Base-by-base conservation (phyloP, 2,888 invertebrate species). In the Cephus runcator region DNA sequence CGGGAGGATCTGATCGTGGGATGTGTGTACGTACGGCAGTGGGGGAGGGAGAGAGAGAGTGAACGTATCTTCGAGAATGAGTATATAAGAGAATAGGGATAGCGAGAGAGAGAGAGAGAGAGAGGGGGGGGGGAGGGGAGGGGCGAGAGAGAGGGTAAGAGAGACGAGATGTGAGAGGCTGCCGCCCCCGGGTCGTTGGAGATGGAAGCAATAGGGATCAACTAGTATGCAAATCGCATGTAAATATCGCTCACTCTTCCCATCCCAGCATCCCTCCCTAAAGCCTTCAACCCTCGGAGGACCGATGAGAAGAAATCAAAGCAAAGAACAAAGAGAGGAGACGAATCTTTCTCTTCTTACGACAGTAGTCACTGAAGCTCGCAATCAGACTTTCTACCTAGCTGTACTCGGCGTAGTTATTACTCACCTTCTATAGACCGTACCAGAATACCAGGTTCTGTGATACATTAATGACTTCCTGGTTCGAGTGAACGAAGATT, bases 191-290 rank as follows among this genome's bases (percentile, higher is more conserved):
- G 86, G 88, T 91, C 87, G 90, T 89, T 90, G 88, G 89, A 91
- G 89, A 90, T 91, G 90, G 91, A 90, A 91, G 91, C 91, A 91
- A 91, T 91, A 91, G 91, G 91, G 91, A 91, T 91, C 91, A 91
- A 91, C 91, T 91, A 91, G 91, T 91, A 91, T 91, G 91, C 91
- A 91, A 91, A 91, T 91, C 88, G 87, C 89, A 91, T 91, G 91
- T 91, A 91, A 91, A 91, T 91, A 91, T 91, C 90, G 88, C 87
- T 90, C 91, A 90, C 90, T 91, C 90, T 90, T 88, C 89, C 85
- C 85, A 86, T 76, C 79, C 79, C 73, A 34, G 75, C 76, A 69
- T 82, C 81, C 87, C 84, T 86, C 87, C 86, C 78, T 81, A 85
- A 85, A 85, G 83, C 77, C 78, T 77, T 79, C 73, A 73, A 79